Conservation (phyloP, 2,797 vertebrate species). For the Antrozous pallidus region DNA sequence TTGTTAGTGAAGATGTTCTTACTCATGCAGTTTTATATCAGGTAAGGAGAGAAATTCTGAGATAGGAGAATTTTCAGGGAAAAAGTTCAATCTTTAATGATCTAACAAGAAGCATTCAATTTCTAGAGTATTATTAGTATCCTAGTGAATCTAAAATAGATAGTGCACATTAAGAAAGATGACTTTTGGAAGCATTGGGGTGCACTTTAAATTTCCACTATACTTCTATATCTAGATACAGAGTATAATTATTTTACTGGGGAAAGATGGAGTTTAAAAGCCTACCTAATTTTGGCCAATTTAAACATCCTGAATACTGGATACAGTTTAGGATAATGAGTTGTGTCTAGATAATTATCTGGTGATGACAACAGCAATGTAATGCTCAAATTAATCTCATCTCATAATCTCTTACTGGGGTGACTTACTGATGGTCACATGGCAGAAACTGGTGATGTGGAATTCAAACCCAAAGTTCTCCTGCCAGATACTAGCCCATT, state of each 20-base stretch:
- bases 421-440: background rate
- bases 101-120: background rate
- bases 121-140: background rate
- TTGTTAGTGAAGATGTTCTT: background rate
- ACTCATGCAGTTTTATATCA: background rate
- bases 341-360: background rate
- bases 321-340: background rate
- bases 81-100: background rate
- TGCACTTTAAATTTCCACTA: background rate
- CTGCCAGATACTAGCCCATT: background rate
- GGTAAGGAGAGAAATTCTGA: background rate
- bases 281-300: background rate
- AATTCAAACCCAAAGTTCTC: background rate
- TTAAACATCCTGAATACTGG: background rate
- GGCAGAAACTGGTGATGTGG: background rate
- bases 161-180: background rate
- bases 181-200: background rate
- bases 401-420: background rate
- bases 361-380: background rate
- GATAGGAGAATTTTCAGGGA: slow-evolving; percentile 2
- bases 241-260: background rate
- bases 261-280: background rate
- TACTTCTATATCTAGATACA: background rate
- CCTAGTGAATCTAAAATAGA: background rate
- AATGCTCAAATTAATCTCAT: background rate